Evolutionary conservation across 2,888 invertebrate genomes (phyloP).

Genomic region (Neoaliturus tenellus): DNA sequence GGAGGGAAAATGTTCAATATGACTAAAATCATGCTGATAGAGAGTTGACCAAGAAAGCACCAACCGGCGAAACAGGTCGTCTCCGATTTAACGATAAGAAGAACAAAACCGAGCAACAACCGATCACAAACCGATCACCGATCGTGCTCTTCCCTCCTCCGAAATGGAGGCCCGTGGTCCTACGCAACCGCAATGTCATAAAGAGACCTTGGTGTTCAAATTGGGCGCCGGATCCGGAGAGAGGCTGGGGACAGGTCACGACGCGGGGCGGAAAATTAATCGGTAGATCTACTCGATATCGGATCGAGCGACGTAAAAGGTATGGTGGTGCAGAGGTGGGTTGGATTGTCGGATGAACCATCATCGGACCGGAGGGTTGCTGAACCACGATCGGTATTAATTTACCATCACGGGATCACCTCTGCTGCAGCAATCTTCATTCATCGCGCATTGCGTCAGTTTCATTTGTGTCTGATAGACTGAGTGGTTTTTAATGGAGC

Average conservation of each 20-base stretch:
- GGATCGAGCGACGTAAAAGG: neutral
- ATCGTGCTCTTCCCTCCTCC: slow-evolving; percentile 26
- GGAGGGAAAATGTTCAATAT: too few species aligned
- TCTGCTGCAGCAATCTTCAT: slow-evolving; percentile 7
- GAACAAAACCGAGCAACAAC: too few species aligned
- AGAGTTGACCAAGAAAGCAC: too few species aligned
- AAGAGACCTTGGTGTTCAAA: slow-evolving; percentile 25
- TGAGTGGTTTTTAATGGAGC: too few species aligned
- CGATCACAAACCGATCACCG: too few species aligned
- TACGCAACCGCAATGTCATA: slow-evolving; percentile 40
- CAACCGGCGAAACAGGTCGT: too few species aligned
- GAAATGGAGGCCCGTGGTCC: slow-evolving; percentile 14
- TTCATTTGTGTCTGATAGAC: neutral
- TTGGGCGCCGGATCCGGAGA: neutral
- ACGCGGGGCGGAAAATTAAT: slow-evolving; percentile 12
- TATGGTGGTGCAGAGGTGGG: neutral
- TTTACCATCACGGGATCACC: slow-evolving; percentile 11
- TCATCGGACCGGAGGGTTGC: neutral
- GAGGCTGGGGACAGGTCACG: slow-evolving; percentile 32
- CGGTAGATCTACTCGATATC: slow-evolving; percentile 39
- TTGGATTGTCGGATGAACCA: neutral
- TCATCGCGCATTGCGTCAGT: slow-evolving; percentile 12
- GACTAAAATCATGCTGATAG: too few species aligned
- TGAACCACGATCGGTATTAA: slow-evolving; percentile 40
- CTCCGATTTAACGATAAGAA: too few species aligned